Evolutionary conservation across 2,797 vertebrate genomes (phyloP), one percentile per base, ranked within the genome.

Genomic region (Mionectes olivaceus): DNA sequence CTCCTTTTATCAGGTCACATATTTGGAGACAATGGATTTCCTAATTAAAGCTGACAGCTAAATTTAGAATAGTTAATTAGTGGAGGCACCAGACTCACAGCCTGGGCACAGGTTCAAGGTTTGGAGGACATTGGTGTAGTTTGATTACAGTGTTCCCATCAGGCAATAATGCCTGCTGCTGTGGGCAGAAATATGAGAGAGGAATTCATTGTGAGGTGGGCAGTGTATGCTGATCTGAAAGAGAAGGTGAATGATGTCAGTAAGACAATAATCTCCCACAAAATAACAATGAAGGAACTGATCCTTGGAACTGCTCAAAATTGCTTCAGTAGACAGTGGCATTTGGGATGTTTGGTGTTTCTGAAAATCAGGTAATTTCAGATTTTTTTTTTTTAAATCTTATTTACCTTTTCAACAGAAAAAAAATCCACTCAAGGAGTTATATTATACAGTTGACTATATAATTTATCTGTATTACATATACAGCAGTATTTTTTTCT

Each of bases 41-140:
- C 79, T 97, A 94, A 96, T 95, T 90, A 89, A 86, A 59, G 77
- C 17, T 94, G 96, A 97, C 95, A 91, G 94, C 47, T 92, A 96
- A 94, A 95, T 87, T 92, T 81, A 90, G 61, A 92, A 76, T 52
- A 83, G 68, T 88, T 96, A 95, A 96, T 97, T 95, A 96, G 83
- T 1, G 3, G 59, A 93, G 80, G 80, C 92, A 91, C 59, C 60
- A 92, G 90, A 64, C 84, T 95, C 74, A 70, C 86, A 95, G 84
- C 55, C 79, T 93, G 85, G 93, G 90, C 80, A 89, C 27, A 73
- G 55, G 77, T 96, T 97, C 96, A 96, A 95, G 91, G 73, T 94
- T 97, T 94, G 83, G 52, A 75, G 94, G 84, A 83, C 71, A 55
- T 11, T 33, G 55, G 69, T 90, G 63, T 76, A 83, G 88, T 75